A percentile compares a stretch with the other conserved stretches of the same genome.
Evolutionary conservation across 2,888 invertebrate species (phyloP).

Genomic region (Ophion ventricosus): DNA sequence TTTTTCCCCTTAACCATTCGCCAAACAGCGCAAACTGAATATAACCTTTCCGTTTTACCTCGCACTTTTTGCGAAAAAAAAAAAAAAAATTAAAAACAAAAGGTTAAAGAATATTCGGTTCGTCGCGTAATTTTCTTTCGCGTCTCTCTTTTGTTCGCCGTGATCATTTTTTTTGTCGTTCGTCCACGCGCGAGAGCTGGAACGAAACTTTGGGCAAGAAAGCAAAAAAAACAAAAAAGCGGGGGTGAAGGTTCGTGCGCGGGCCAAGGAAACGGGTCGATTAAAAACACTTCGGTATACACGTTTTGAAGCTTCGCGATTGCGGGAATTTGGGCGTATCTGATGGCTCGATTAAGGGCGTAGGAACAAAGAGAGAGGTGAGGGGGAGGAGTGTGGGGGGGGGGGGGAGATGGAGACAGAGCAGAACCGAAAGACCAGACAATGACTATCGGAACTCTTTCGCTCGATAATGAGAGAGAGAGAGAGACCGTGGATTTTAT

Average conservation of each 20-base stretch:
- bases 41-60: no score
- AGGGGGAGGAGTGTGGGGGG: no score
- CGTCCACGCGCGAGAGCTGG: no score
- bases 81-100: no score
- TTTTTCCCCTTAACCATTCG: no score
- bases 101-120: no score
- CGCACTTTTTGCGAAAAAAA: no score
- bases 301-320: background rate
- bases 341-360: slow-evolving; percentile 1
- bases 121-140: background rate
- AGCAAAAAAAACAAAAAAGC: background rate
- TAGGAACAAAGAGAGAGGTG: no score
- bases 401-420: no score
- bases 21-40: no score
- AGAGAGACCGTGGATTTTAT: background rate
- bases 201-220: background rate
- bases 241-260: background rate
- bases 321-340: background rate
- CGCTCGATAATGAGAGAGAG: background rate
- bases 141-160: background rate
- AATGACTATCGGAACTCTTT: background rate
- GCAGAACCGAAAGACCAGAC: no score
- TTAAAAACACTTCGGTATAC: background rate
- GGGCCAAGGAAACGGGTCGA: background rate
- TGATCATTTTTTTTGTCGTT: background rate